These are phyloP conservation scores for Helogale parvula DNA, from an alignment of 2,113 vertebrate genomes.

Conservation along the genomic window DNA sequence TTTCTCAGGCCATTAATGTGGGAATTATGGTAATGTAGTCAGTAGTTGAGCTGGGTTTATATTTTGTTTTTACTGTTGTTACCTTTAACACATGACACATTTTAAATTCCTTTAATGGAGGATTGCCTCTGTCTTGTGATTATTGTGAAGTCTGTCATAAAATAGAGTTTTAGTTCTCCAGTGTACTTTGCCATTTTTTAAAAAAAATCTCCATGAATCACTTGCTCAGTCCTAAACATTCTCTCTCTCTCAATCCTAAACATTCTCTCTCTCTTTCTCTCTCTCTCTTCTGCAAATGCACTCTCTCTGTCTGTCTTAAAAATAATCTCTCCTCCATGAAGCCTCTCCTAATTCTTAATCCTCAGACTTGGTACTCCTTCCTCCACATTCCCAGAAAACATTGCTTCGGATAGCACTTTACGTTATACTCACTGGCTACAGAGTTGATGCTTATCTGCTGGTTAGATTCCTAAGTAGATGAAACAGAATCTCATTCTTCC, in stretches of 20 bases:
- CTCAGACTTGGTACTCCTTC: neutral
- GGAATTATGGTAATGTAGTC: neutral
- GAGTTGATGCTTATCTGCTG: neutral
- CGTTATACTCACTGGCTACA: neutral
- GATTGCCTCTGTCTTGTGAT: neutral
- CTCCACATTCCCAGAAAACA: accelerated
- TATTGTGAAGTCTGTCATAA: neutral
- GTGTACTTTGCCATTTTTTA: neutral
- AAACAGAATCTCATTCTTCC: neutral
- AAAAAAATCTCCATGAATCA: neutral
- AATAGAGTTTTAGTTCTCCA: neutral
- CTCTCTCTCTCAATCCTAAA: too few relatives aligned
- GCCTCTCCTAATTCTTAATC: neutral
- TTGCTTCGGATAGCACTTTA: neutral
- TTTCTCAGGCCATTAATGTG: neutral
- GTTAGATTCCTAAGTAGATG: neutral
- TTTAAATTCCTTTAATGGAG: neutral
- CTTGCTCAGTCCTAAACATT: neutral
- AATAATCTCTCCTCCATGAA: neutral
- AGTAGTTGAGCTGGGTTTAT: neutral
- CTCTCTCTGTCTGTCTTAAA: too few relatives aligned
- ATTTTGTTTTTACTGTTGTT: neutral
- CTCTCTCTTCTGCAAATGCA: too few relatives aligned
- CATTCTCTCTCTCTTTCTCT: too few relatives aligned
- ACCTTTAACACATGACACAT: neutral